Evolutionary conservation across 1,140 invertebrate species (phyloP).

Genomic region (Triops longicaudatus): DNA sequence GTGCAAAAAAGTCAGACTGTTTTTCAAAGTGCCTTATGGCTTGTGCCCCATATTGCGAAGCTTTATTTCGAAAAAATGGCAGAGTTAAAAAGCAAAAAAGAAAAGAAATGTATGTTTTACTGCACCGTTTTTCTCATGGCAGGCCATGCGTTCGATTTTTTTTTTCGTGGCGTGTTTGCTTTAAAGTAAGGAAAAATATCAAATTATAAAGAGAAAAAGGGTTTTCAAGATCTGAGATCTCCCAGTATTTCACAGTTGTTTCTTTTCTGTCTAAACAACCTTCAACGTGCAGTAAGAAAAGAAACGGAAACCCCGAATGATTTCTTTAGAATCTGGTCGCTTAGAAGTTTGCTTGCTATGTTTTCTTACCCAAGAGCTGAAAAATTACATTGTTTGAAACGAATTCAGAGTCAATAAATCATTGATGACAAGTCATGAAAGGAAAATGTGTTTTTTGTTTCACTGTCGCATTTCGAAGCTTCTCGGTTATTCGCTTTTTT

Average conservation of each 20-base stretch:
- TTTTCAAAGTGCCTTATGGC: conserved; percentile 6
- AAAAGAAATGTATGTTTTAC: background rate
- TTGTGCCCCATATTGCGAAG: background rate
- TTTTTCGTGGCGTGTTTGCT: background rate
- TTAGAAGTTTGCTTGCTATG: conserved; percentile 17
- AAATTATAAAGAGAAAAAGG: background rate
- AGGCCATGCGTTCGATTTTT: background rate
- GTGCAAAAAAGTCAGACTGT: background rate
- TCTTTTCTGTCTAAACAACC: background rate
- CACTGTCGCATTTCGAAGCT: too few species aligned
- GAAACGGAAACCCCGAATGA: background rate
- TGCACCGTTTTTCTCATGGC: background rate
- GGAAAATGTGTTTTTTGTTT: too few species aligned
- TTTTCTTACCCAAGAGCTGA: conserved; percentile 16
- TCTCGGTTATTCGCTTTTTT: too few species aligned
- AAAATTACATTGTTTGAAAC: conserved; percentile 24
- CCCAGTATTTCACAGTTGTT: background rate
- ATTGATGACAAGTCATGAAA: too few species aligned
- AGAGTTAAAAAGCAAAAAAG: background rate
- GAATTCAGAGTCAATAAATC: conserved; percentile 1
- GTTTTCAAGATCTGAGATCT: background rate
- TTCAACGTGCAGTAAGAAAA: background rate
- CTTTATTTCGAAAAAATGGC: background rate
- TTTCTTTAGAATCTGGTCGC: background rate
- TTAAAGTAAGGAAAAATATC: background rate